phyloP scores from a whole-genome alignment of 2,888 invertebrate genomes.

The Dorcus parallelipipedus region DNA sequence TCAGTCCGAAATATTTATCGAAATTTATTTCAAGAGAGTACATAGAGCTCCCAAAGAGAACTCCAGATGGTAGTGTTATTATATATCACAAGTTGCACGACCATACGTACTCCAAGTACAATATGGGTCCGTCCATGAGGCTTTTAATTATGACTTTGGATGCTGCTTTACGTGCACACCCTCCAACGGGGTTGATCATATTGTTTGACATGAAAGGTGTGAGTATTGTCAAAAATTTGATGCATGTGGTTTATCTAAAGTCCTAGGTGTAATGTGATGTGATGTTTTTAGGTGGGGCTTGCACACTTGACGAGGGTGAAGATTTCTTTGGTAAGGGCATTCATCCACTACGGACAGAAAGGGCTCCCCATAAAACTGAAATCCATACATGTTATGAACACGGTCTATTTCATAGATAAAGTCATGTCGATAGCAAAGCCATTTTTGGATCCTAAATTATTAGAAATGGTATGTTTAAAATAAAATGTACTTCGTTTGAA shows the following conservation, averaged over 20 bases:
- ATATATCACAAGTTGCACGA: slow-evolving; percentile 60
- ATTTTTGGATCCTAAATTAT: slow-evolving; percentile 49
- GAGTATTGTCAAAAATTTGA: slow-evolving; percentile 29
- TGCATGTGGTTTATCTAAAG: no score
- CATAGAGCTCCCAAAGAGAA: slow-evolving; percentile 56
- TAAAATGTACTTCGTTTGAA: no score
- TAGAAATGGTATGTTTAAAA: slow-evolving; percentile 40
- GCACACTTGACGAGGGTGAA: slow-evolving; percentile 33
- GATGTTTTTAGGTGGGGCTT: slow-evolving; percentile 25
- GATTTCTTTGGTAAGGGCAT: slow-evolving; percentile 52
- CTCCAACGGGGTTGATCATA: slow-evolving; percentile 63
- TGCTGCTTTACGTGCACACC: slow-evolving; percentile 55
- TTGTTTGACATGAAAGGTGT: slow-evolving; percentile 68
- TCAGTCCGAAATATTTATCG: no score
- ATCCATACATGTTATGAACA: slow-evolving; percentile 65
- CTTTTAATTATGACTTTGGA: slow-evolving; percentile 46
- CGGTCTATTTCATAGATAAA: slow-evolving; percentile 51
- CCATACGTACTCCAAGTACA: slow-evolving; percentile 57
- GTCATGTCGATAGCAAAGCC: slow-evolving; percentile 49
- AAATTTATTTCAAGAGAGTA: slow-evolving; percentile 53
- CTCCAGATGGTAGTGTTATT: slow-evolving; percentile 58
- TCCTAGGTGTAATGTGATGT: neutral
- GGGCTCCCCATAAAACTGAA: slow-evolving; percentile 64
- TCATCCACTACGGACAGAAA: slow-evolving; percentile 67
- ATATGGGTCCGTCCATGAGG: slow-evolving; percentile 59